Evolutionary conservation across 1,140 invertebrate species (phyloP).

Genomic region (Cepaea nemoralis): DNA sequence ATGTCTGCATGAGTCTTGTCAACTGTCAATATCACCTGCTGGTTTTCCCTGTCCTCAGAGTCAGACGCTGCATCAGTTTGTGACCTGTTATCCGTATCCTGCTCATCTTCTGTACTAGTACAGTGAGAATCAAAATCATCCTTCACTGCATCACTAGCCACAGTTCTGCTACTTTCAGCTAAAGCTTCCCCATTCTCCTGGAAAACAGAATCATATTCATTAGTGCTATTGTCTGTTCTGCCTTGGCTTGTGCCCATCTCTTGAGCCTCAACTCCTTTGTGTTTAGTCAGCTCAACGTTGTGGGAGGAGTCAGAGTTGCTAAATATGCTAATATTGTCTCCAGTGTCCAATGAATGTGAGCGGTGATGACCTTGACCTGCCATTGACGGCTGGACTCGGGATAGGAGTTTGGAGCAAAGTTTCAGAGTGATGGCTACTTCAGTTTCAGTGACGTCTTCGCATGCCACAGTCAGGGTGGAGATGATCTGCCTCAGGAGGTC

Average conservation of each 20-base stretch:
- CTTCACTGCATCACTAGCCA: not conserved
- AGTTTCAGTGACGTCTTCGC: slow-evolving; percentile 75
- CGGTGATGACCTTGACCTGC: slow-evolving; percentile 52
- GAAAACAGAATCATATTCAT: not conserved
- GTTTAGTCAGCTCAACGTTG: not conserved
- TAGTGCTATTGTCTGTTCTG: not conserved
- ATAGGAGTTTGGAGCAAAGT: slow-evolving; percentile 83
- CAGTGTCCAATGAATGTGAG: slow-evolving; percentile 9
- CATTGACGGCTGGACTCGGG: slow-evolving; percentile 81
- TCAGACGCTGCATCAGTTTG: not conserved
- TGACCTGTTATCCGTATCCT: not conserved
- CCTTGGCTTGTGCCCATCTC: not conserved
- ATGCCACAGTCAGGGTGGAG: slow-evolving; percentile 76
- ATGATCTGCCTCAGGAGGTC: slow-evolving; percentile 79
- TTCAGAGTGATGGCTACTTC: slow-evolving; percentile 79
- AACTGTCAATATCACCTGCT: not conserved
- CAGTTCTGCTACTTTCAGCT: not conserved
- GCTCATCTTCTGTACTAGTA: not conserved
- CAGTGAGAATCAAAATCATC: not conserved
- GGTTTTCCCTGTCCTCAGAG: not conserved
- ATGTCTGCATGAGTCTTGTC: not conserved
- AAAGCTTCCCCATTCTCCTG: not conserved
- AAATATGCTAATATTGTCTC: slow-evolving; percentile 33
- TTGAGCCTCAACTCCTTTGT: not conserved
- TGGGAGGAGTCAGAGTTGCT: slow-evolving; percentile 24